Evolutionary conservation across 2,888 invertebrate genomes (phyloP).

Genomic region (Amblyjoppa proteus): DNA sequence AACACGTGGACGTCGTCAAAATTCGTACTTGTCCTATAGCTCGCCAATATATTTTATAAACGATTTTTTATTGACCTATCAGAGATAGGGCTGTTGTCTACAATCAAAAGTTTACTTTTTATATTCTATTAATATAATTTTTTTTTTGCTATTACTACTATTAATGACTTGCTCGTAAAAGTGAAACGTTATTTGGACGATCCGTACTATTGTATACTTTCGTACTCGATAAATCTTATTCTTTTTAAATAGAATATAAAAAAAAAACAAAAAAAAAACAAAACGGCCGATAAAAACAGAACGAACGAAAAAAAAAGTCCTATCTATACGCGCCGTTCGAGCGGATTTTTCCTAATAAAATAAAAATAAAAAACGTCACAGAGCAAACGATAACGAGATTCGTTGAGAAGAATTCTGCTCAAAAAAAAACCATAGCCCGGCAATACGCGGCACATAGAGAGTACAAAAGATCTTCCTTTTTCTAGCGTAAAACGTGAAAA

Average conservation of each 20-base stretch:
- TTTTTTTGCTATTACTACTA: slow-evolving; percentile 62
- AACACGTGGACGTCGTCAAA: slow-evolving; percentile 71
- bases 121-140: slow-evolving; percentile 77
- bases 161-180: slow-evolving; percentile 18
- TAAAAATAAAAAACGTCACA: slow-evolving; percentile 65
- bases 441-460: slow-evolving; percentile 74
- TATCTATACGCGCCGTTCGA: neutral
- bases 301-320: slow-evolving; percentile 36
- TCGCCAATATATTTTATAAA: slow-evolving; percentile 77
- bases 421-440: slow-evolving; percentile 68
- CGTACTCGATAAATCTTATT: slow-evolving; percentile 39
- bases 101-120: slow-evolving; percentile 81
- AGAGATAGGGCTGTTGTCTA: slow-evolving; percentile 80
- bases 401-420: slow-evolving; percentile 71
- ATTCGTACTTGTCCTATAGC: slow-evolving; percentile 73
- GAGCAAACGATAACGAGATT: slow-evolving; percentile 67
- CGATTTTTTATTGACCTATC: slow-evolving; percentile 80
- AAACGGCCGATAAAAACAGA: slow-evolving; percentile 34
- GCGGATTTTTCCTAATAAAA: neutral
- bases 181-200: slow-evolving; percentile 39
- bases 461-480: slow-evolving; percentile 79
- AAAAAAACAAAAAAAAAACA: slow-evolving; percentile 1
- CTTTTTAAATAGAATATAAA: slow-evolving; percentile 28
- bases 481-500: slow-evolving; percentile 31
- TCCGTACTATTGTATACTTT: slow-evolving; percentile 49